These are phyloP conservation scores for Pectinophora gossypiella DNA, from an alignment of 1,140 invertebrate species.

Conservation along the genomic window DNA sequence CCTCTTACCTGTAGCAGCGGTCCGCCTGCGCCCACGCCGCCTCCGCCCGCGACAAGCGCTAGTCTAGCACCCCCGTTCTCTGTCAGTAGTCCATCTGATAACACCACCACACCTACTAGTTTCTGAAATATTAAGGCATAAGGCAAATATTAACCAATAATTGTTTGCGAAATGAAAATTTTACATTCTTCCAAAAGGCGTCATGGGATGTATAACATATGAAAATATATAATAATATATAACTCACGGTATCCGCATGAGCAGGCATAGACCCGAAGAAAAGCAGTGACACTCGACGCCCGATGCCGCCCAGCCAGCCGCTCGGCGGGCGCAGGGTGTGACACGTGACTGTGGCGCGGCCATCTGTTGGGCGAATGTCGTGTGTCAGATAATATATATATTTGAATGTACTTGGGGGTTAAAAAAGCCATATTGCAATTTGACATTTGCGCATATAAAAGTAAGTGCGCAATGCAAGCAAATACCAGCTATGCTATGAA, in stretches of 20 bases:
- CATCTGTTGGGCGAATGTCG: too few species aligned
- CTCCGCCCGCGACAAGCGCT: slow-evolving; percentile 38
- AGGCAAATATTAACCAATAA: background rate
- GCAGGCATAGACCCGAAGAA: slow-evolving; percentile 90
- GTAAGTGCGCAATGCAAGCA: too few species aligned
- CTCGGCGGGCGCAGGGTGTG: slow-evolving; percentile 85
- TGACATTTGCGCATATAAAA: too few species aligned
- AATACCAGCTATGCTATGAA: too few species aligned
- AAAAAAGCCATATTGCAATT: too few species aligned
- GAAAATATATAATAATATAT: background rate
- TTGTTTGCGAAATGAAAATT: too few species aligned
- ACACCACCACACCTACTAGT: slow-evolving; percentile 46
- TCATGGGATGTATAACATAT: too few species aligned
- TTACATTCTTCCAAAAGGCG: too few species aligned
- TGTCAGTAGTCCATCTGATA: slow-evolving; percentile 16
- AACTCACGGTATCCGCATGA: slow-evolving; percentile 85
- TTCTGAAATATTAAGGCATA: slow-evolving; percentile 25
- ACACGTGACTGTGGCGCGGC: slow-evolving; percentile 82
- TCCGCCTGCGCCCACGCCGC: background rate
- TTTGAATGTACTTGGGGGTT: too few species aligned
- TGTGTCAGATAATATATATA: too few species aligned
- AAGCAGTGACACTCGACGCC: slow-evolving; percentile 88
- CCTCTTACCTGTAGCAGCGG: too few species aligned
- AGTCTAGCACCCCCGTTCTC: slow-evolving; percentile 11
- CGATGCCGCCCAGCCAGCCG: slow-evolving; percentile 92